Evolutionary conservation across 2,888 invertebrate species (phyloP), one percentile per base, ranked within the genome.

Genomic region (Leptinotarsa tumamoca): DNA sequence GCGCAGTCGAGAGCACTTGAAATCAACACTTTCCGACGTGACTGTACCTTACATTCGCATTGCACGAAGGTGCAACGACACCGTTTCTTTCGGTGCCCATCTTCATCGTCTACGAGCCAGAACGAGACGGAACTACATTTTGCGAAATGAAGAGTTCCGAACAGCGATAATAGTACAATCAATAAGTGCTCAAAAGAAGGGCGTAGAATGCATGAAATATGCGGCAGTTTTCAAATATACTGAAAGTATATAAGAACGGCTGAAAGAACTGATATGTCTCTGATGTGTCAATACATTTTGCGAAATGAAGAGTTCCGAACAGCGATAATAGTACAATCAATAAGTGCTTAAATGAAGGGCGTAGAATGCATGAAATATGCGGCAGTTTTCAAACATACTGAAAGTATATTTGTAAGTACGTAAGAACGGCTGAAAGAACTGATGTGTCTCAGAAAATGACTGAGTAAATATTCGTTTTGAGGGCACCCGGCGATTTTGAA

Each of bases 1-100:
- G n/a, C 67, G 52, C 68, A 33, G 43, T 58, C 58, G 58, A 58
- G 58, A 21, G 58, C 58, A 58, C 21, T 73, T 66, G 63, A 67
- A 67, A 66, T 72, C 71, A 66, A 63, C 66, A 70, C 68, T 79
- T 79, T 82, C 84, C 83, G 85, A 82, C 80, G 69, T 58, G 79
- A 81, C 78, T 78, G 79, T 80, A 85, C 81, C 68, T 76, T 71
- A 76, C 81, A 83, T 84, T 84, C 83, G 84, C 84, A 83, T 81
- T 84, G 85, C 85, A 85, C 82, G 80, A 79, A 86, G 84, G 85
- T 85, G 86, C 86, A 86, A 85, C 85, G 86, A 86, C 86, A 85
- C 85, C 85, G 83, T 84, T 84, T 81, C 83, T 79, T 76, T 79
- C 71, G 78, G 74, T 70, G 72, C 72, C 58, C 76, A 76, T 76